Conservation (phyloP, 2,797 vertebrate species). For the Margarornis squamiger region DNA sequence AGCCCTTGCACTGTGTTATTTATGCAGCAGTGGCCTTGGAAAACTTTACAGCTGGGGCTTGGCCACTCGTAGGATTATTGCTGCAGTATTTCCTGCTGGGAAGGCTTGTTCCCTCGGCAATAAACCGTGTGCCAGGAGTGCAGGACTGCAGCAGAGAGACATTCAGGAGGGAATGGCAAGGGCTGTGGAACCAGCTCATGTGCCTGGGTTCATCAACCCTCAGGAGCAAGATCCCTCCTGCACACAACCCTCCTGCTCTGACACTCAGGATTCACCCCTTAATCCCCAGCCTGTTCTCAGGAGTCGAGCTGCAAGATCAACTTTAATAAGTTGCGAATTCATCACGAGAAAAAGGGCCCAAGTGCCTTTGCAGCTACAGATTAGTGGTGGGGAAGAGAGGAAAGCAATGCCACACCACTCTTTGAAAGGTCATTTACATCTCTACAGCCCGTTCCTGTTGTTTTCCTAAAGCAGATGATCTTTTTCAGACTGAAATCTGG, state of each 20-base stretch:
- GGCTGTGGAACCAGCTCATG: fast-evolving
- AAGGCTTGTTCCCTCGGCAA: neutral
- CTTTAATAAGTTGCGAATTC: neutral
- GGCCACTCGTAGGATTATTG: neutral
- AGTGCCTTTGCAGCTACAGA: neutral
- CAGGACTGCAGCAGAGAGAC: neutral
- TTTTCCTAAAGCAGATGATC: neutral
- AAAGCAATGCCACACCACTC: neutral
- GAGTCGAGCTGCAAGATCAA: neutral
- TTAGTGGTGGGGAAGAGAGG: neutral
- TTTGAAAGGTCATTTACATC: neutral
- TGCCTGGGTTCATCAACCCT: neutral
- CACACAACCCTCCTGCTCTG: no score
- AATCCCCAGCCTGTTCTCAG: neutral
- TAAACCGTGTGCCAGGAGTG: fast-evolving
- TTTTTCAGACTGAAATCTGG: neutral
- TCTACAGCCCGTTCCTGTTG: neutral
- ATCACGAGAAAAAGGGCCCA: neutral
- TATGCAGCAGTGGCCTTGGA: neutral
- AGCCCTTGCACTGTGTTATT: neutral
- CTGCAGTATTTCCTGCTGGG: neutral
- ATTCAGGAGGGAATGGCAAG: fast-evolving
- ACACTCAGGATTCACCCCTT: neutral
- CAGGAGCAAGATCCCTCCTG: neutral
- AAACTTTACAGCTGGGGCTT: neutral